Conservation (phyloP, 2,797 vertebrate genomes). For the Rachycentron canadum region DNA sequence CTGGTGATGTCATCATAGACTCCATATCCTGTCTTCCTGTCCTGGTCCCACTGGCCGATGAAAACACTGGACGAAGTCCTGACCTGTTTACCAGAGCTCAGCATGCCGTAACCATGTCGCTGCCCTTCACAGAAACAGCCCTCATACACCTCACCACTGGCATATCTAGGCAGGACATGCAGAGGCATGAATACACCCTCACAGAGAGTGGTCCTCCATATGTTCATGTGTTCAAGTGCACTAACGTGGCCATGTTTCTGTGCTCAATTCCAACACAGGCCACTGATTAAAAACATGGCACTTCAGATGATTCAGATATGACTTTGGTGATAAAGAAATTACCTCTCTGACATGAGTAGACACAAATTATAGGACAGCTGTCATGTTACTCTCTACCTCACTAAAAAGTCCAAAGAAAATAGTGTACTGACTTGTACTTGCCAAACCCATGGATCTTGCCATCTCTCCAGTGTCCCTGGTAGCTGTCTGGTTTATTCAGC, state of each 20-base stretch:
- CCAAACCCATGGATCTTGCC: slow-evolving; percentile 97
- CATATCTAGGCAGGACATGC: slow-evolving; percentile 45
- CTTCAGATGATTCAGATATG: no score
- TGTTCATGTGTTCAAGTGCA: background rate
- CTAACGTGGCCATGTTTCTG: background rate
- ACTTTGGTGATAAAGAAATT: background rate
- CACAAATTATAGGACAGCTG: background rate
- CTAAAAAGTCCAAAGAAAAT: slow-evolving; percentile 1
- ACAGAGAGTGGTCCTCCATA: background rate
- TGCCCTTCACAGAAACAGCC: slow-evolving; percentile 95
- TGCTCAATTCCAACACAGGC: background rate
- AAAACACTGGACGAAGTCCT: slow-evolving; percentile 93
- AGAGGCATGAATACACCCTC: background rate
- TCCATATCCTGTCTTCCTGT: slow-evolving; percentile 95
- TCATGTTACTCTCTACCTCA: background rate
- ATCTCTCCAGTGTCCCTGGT: slow-evolving; percentile 94
- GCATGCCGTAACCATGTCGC: slow-evolving; percentile 94
- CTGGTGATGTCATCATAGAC: slow-evolving; percentile 96
- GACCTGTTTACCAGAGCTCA: slow-evolving; percentile 91
- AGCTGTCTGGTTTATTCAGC: slow-evolving; percentile 89
- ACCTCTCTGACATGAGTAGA: background rate
- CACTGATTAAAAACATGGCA: background rate
- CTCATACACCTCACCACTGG: slow-evolving; percentile 94
- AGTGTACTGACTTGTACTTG: slow-evolving; percentile 89
- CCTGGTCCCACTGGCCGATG: slow-evolving; percentile 94